phyloP scores from a whole-genome alignment of 2,113 vertebrate genomes.

The Eulacestoma nigropectus region DNA sequence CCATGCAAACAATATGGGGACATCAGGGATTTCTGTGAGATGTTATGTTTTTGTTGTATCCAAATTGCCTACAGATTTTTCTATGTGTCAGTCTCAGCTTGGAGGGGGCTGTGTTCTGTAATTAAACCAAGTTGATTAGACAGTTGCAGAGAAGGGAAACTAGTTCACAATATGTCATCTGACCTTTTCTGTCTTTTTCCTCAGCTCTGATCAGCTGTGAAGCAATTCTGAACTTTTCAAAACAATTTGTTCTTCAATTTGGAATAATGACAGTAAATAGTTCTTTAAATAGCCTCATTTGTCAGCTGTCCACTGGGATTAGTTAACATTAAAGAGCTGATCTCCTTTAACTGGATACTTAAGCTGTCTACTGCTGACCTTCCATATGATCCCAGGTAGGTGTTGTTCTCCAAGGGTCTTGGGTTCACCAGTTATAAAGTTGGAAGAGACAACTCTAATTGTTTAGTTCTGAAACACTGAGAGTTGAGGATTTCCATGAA shows the following conservation, averaged over 20 bases:
- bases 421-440: background rate
- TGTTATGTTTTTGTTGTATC: background rate
- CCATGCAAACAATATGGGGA: constrained; percentile 49
- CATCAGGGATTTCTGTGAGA: constrained; percentile 35
- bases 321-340: constrained; percentile 28
- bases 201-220: constrained; percentile 18
- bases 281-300: constrained; percentile 50
- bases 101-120: background rate
- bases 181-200: constrained; percentile 24
- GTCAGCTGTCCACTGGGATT: constrained; percentile 25
- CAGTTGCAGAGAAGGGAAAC: constrained; percentile 1
- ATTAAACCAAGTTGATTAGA: constrained; percentile 7
- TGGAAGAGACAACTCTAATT: background rate
- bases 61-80: constrained; percentile 51
- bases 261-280: constrained; percentile 39
- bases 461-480: background rate
- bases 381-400: constrained; percentile 6
- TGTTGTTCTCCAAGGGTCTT: background rate
- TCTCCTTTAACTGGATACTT: constrained; percentile 4
- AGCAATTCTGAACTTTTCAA: constrained; percentile 25
- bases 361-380: constrained; percentile 2
- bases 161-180: background rate
- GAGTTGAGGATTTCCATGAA: background rate
- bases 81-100: background rate
- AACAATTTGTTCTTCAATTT: constrained; percentile 43